Base-by-base conservation (phyloP, 2,113 vertebrate species). In the Pseudonaja textilis region DNA sequence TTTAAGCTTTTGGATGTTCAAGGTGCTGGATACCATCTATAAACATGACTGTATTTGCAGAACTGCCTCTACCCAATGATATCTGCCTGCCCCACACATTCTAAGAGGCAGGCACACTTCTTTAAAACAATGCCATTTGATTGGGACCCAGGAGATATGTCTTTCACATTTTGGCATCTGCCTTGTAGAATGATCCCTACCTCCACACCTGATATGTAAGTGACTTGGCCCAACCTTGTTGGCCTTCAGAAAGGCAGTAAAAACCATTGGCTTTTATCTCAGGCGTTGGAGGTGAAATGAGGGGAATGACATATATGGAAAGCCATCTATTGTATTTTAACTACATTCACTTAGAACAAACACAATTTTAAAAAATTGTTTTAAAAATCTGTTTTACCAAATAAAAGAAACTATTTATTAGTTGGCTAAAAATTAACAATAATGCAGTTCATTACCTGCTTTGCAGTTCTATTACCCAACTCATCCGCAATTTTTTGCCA, bases 401-500 rank as follows among this genome's bases (percentile, higher is more conserved):
- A 34, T 6, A 23, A 39, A 23, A 55, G 5, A 81, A 42, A 22
- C n/a, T 18, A 26, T 26, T 34, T 54, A 23, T 39, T 91, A 50
- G 39, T 22, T 85, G 22, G 42, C n/a, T 50, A 87, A 59, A 29
- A 54, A 59, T 47, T 56, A 11, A 57, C 4, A 88, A 16, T 10
- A 89, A 85, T 26, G 16, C 25, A 89, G 26, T 42, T 59, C 10
- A 25, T 96, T 96, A 99, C 99, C 98, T 99, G 99, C 94, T 99
- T 99, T 55, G 99, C 98, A 5, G 99, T 99, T 94, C 99, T 98
- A 88, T 99, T 99, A 90, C 99, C 99, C 29, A 99, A 96, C 87
- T 98, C 99, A 95, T 99, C 99, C 3, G 99, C 99, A 45, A 99
- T 99, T 97, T 99, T 99, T 97, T 99, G 99, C 99, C 99, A 99